Evolutionary conservation across 2,113 vertebrate genomes (phyloP).

Genomic region (Neogobius melanostomus): DNA sequence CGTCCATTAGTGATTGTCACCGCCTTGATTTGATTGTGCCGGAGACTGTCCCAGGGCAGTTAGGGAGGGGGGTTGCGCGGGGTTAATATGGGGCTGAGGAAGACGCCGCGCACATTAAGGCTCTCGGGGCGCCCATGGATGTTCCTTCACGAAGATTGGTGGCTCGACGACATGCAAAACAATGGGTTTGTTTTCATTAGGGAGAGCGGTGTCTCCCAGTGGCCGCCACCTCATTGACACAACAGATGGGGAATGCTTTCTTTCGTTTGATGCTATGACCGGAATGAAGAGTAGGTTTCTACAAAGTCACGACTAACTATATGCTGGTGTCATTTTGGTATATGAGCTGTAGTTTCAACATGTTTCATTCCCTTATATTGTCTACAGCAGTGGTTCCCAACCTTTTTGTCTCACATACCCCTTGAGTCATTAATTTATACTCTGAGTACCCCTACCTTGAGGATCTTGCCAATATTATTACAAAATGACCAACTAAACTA

Average conservation of each 20-base stretch:
- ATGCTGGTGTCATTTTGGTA: too few species aligned
- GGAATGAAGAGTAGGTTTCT: background rate
- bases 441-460: too few species aligned
- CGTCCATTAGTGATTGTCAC: constrained; percentile 76
- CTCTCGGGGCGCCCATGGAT: constrained; percentile 54
- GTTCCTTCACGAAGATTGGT: constrained; percentile 66
- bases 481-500: too few species aligned
- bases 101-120: constrained; percentile 49
- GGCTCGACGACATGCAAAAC: constrained; percentile 56
- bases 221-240: background rate
- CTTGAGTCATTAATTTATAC: too few species aligned
- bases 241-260: background rate
- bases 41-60: constrained; percentile 64
- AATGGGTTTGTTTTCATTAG: constrained; percentile 11
- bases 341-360: too few species aligned
- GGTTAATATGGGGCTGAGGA: constrained; percentile 66
- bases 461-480: too few species aligned
- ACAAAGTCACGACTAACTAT: background rate
- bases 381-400: too few species aligned
- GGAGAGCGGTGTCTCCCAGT: background rate
- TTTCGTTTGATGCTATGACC: background rate
- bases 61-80: constrained; percentile 57
- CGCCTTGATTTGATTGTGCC: constrained; percentile 71
- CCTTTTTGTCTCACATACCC: too few species aligned
- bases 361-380: too few species aligned